Base-by-base conservation (phyloP, 64 coral and sea anemone species). In the Hydrozoanthus tunicans region DNA sequence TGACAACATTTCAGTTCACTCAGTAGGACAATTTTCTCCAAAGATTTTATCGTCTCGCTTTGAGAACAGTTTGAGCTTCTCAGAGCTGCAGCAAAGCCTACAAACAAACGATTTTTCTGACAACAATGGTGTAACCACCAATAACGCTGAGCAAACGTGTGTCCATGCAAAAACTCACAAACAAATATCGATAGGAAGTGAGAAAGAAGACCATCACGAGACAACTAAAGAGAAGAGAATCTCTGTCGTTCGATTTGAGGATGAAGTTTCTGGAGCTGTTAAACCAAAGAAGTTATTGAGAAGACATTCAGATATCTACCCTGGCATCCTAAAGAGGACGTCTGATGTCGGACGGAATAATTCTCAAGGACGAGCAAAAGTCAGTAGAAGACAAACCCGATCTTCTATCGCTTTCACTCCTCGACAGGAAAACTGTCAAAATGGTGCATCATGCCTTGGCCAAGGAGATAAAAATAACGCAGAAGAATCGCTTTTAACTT, bases 271-370 rank as follows among this genome's bases (percentile, higher is more conserved):
- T 53, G 27, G 17, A 77, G 70, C 15, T 57, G 6, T 17, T 68
- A 62, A n/a, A 64, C 90, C 14, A 56, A 79, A 55, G 13, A 91
- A 74, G 59, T 64, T 69, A 61, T 54, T 59, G 15, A 90, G 81
- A 90, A 93, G 81, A 25, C 81, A 72, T 78, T 82, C 59, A 32
- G 25, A 80, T 13, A 82, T 57, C 6, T 90, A 76, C 9, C 58
- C 68, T 58, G 88, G 92, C 2, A 94, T 94, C 57, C n/a, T 94
- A 14, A 90, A 90, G 68, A 90, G 70, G 10, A 67, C 64, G 12
- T 86, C 84, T 74, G 53, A 88, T 7, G 58, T 59, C 10, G 74
- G 53, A 58, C 62, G 64, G 17, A 77, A 57, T 23, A n/a, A 8
- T 53, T 77, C 53, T 61, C 59, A 81, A 23, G 43, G 32, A 12